phyloP scores from a whole-genome alignment of 2,888 invertebrate genomes.

The Muscina levida region DNA sequence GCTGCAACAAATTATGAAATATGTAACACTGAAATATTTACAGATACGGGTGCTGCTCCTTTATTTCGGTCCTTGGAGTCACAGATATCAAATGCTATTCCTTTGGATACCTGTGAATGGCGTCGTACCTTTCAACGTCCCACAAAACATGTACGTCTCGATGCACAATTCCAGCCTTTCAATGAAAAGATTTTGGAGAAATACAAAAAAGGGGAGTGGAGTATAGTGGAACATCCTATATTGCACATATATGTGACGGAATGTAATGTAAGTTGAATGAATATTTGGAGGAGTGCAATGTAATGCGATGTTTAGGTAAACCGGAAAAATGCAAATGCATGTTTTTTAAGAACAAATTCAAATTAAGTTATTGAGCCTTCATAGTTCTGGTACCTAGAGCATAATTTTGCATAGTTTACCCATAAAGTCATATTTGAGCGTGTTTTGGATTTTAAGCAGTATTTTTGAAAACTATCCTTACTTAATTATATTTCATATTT shows the following conservation, averaged over 20 bases:
- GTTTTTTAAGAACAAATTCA: too few species aligned
- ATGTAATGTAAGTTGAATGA: slow-evolving; percentile 85
- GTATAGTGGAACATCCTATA: slow-evolving; percentile 92
- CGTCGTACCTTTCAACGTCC: slow-evolving; percentile 93
- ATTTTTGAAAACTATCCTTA: too few species aligned
- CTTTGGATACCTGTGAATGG: slow-evolving; percentile 95
- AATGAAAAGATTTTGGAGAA: slow-evolving; percentile 84
- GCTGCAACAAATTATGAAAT: not conserved
- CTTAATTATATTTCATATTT: too few species aligned
- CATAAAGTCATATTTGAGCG: too few species aligned
- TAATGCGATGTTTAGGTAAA: not conserved
- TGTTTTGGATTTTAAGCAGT: too few species aligned
- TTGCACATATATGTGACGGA: slow-evolving; percentile 97
- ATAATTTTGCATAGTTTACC: too few species aligned
- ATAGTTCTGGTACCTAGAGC: too few species aligned
- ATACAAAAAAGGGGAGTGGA: slow-evolving; percentile 87
- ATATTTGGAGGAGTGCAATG: not conserved
- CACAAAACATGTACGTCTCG: slow-evolving; percentile 90
- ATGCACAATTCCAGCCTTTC: slow-evolving; percentile 90
- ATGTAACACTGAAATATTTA: not conserved
- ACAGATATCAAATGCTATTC: slow-evolving; percentile 88
- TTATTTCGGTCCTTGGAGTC: slow-evolving; percentile 91
- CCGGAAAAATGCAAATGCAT: too few species aligned
- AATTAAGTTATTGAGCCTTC: too few species aligned
- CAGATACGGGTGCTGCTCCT: slow-evolving; percentile 92